Base-by-base conservation (phyloP, 1,140 invertebrate genomes). In the Eulimnadia texana region DNA sequence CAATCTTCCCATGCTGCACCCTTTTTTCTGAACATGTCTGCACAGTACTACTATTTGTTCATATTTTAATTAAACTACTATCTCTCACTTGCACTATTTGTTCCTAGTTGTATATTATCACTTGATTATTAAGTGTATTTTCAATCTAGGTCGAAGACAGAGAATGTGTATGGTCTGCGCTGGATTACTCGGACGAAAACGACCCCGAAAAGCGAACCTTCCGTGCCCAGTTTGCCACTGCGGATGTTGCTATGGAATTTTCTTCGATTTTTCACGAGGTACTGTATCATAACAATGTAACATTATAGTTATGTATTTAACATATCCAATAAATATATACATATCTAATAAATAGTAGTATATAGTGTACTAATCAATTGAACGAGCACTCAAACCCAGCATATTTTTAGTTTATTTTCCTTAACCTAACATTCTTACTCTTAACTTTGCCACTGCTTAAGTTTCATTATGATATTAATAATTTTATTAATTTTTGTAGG, bases 101-200 rank as follows among this genome's bases (percentile, higher is more conserved):
- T 53, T 58, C 54, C 47, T 63, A 47, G 61, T 58, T 56, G 58
- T 27, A 11, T 16, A 51, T 54, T 53, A 62, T 61, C 19, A 49
- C 29, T 67, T 70, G 60, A n/a, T n/a, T n/a, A n/a, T n/a, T n/a
- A n/a, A n/a, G n/a, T n/a, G n/a, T n/a, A n/a, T n/a, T n/a, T n/a
- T n/a, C n/a, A n/a, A n/a, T n/a, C n/a, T 53, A 78, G 75, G 62
- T 70, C 1, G 66, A 69, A 33, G 69, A 69, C 10, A 75, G 72
- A 54, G 69, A 72, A 50, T 78, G 76, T 51, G 66, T 72, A 50
- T 80, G 79, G 79, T 65, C 71, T 3, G 75, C 74, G 0, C 67
- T 73, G 2, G 78, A 80, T 68, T 73, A 74, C 62, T 71, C 72
- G 25, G 24, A 60, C 1, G 64, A 72, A 10, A 70, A 75, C 29